A percentile compares a stretch with the other conserved stretches of the same genome.
Conservation (phyloP, 2,797 vertebrate species). For the Triplophysa bombifrons region DNA sequence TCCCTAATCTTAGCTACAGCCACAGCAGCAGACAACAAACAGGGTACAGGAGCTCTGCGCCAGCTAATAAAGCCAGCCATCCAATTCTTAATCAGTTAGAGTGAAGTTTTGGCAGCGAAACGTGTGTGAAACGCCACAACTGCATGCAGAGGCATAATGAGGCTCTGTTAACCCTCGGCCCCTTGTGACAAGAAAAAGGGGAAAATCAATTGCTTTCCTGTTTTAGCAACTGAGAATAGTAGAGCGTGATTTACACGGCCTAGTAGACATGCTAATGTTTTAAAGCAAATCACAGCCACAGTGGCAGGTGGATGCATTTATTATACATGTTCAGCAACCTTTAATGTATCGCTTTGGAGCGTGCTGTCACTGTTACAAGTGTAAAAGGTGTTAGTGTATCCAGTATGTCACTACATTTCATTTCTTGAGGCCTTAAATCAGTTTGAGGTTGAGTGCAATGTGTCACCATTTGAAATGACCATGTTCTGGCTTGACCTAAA, state of each 20-base stretch:
- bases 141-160: conserved; percentile 69
- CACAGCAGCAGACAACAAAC: conserved; percentile 28
- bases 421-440: background rate
- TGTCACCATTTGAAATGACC: background rate
- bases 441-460: conserved; percentile 12
- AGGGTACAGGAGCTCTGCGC: conserved; percentile 17
- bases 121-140: conserved; percentile 60
- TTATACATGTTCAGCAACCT: conserved; percentile 10
- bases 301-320: conserved; percentile 1
- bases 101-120: conserved; percentile 63
- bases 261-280: conserved; percentile 20
- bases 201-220: conserved; percentile 46
- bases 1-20: conserved; percentile 23
- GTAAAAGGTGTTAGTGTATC: background rate
- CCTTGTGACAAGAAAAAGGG: conserved; percentile 32
- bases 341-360: conserved; percentile 12
- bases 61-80: conserved; percentile 47
- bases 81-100: conserved; percentile 64
- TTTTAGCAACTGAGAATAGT: conserved; percentile 18
- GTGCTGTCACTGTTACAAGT: background rate
- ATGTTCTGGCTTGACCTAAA: conserved; percentile 36
- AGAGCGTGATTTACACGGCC: conserved; percentile 28
- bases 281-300: conserved; percentile 23
- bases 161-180: conserved; percentile 52
- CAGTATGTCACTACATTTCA: background rate